Conservation (phyloP, 2,888 invertebrate species). For the Diplolepis rosae region DNA sequence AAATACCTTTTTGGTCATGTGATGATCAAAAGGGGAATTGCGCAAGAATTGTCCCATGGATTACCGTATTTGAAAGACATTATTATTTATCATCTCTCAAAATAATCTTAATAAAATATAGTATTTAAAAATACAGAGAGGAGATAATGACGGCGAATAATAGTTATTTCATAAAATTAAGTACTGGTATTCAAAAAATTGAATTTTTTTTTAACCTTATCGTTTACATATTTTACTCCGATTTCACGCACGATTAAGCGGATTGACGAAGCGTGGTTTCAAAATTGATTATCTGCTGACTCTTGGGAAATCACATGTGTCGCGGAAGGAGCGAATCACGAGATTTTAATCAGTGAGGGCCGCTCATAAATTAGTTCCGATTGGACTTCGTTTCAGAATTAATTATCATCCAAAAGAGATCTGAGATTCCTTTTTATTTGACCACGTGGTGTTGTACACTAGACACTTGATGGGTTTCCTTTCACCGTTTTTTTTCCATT, state of each 20-base stretch:
- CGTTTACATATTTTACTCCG: background rate
- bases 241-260: slow-evolving; percentile 15
- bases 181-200: background rate
- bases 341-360: slow-evolving; percentile 14
- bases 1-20: background rate
- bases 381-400: background rate
- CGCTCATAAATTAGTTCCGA: slow-evolving; percentile 23
- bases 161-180: background rate
- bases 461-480: background rate
- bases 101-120: background rate
- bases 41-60: background rate
- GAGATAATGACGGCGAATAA: background rate
- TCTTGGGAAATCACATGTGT: background rate
- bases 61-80: background rate
- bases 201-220: too few relatives aligned
- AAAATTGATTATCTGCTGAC: background rate
- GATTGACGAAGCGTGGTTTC: slow-evolving; percentile 3
- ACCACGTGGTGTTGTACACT: background rate
- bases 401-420: slow-evolving; percentile 17
- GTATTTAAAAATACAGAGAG: background rate
- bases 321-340: slow-evolving; percentile 1
- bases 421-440: background rate
- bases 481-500: background rate
- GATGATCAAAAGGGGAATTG: background rate
- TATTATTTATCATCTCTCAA: background rate